phyloP scores from a whole-genome alignment of 1,140 invertebrate species.

The Scaptomyza montana region DNA sequence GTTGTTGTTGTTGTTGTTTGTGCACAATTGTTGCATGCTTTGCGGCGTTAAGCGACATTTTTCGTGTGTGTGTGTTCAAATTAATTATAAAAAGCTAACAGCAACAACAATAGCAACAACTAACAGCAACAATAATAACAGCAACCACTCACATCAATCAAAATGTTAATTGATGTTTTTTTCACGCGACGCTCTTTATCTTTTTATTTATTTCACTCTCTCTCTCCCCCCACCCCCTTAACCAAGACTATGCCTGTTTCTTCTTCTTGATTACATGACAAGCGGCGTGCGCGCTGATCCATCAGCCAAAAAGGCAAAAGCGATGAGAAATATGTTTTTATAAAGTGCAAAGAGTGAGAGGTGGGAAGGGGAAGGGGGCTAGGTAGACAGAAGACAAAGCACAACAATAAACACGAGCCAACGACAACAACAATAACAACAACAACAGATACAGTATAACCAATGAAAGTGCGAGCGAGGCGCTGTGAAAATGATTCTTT shows the following conservation, averaged over 20 bases:
- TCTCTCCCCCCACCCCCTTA: constrained; percentile 16
- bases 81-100: constrained; percentile 73
- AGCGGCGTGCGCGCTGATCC: constrained; percentile 73
- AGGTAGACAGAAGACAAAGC: constrained; percentile 23
- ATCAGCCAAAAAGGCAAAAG: constrained; percentile 44
- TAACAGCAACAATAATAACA: constrained; percentile 38
- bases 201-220: constrained; percentile 35
- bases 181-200: constrained; percentile 42
- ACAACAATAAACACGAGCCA: constrained; percentile 68
- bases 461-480: constrained; percentile 42
- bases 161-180: constrained; percentile 76
- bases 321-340: constrained; percentile 11
- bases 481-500: constrained; percentile 55
- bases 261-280: constrained; percentile 68
- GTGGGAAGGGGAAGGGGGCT: background rate
- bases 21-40: constrained; percentile 77
- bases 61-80: constrained; percentile 49
- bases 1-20: constrained; percentile 14
- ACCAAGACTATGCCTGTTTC: background rate
- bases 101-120: constrained; percentile 13
- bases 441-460: background rate
- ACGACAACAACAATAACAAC: constrained; percentile 40
- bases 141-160: constrained; percentile 66
- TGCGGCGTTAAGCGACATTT: constrained; percentile 50
- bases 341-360: background rate